Conservation (phyloP, 2,797 vertebrate genomes). For the Columba guinea region DNA sequence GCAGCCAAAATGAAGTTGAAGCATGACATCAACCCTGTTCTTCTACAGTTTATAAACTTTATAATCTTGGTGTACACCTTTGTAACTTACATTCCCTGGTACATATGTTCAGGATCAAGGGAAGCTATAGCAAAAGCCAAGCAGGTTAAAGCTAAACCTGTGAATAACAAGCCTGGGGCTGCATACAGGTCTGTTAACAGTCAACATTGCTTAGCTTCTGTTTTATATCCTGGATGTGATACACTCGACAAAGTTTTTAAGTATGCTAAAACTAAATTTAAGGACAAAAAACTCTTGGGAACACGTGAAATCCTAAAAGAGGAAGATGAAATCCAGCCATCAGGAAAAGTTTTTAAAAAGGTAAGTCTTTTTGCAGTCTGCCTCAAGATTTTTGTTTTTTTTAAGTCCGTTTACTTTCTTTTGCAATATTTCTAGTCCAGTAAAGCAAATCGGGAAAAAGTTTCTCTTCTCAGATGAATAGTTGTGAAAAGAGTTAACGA, state of each 20-base stretch:
- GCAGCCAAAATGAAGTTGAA: constrained; percentile 87
- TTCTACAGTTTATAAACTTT: constrained; percentile 87
- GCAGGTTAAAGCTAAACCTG: constrained; percentile 83
- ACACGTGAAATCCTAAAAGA: constrained; percentile 91
- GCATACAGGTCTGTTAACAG: constrained; percentile 86
- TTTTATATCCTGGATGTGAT: constrained; percentile 85
- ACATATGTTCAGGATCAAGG: constrained; percentile 79
- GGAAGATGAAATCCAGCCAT: constrained; percentile 90
- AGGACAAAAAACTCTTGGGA: constrained; percentile 85
- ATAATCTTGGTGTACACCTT: constrained; percentile 84
- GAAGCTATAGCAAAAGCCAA: constrained; percentile 80
- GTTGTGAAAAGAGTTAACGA: not conserved
- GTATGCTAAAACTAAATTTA: constrained; percentile 81
- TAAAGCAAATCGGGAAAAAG: not conserved
- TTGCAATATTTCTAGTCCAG: not conserved
- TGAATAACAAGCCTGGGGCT: constrained; percentile 78
- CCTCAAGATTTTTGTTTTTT: not conserved
- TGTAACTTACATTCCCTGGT: constrained; percentile 87
- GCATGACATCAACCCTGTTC: constrained; percentile 88
- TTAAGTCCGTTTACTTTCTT: not conserved
- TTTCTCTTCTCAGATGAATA: not conserved
- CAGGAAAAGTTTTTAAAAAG: constrained; percentile 95
- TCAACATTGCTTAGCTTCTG: constrained; percentile 77
- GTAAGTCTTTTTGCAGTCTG: constrained; percentile 69
- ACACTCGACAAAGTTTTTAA: constrained; percentile 91